phyloP scores from a whole-genome alignment of 2,797 vertebrate species.

The Neomorphus geoffroyi region DNA sequence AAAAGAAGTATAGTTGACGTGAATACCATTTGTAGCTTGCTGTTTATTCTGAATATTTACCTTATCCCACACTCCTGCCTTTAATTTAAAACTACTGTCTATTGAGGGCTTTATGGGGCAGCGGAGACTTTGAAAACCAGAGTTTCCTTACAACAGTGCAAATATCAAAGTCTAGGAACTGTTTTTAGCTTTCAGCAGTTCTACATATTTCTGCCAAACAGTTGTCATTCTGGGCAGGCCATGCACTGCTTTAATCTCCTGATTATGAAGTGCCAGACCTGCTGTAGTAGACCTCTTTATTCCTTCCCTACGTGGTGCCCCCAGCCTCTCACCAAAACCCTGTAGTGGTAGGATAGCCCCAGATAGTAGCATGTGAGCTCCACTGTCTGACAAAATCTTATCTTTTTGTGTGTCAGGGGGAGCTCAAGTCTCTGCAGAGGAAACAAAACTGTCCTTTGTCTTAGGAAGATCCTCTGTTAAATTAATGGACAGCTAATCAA shows the following conservation, averaged over 20 bases:
- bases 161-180: background rate
- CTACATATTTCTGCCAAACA: background rate
- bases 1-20: background rate
- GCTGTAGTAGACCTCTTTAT: background rate
- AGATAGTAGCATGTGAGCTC: background rate
- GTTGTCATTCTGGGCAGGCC: background rate
- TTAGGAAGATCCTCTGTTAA: background rate
- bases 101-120: background rate
- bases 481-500: background rate
- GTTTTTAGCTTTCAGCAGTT: background rate
- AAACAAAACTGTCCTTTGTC: background rate
- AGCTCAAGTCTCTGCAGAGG: background rate
- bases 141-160: background rate
- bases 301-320: fast-evolving
- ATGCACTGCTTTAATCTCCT: background rate
- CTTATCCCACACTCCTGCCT: background rate
- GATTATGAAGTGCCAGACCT: background rate
- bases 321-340: background rate
- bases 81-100: background rate
- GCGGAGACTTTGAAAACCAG: background rate
- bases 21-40: background rate
- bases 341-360: background rate
- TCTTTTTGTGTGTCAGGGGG: background rate
- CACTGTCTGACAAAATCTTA: background rate
- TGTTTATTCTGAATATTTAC: background rate